Conservation (phyloP, 2,113 vertebrate genomes). For the Nannobrachium achirus region DNA sequence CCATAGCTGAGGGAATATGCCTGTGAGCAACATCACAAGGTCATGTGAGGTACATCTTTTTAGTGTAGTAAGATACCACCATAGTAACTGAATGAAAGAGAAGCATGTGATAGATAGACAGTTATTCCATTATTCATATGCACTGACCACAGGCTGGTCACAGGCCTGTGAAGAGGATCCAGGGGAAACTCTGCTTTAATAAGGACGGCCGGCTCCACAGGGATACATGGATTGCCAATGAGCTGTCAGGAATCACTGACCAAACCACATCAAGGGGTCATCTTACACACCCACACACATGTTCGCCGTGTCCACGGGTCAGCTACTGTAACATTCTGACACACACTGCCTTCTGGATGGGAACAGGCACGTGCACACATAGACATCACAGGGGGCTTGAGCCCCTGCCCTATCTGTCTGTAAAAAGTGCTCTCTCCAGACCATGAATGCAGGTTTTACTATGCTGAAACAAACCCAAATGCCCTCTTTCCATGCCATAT, state of each 20-base stretch:
- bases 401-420: no score
- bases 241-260: conserved; percentile 27
- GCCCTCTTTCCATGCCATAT: no score
- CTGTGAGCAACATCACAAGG: not conserved
- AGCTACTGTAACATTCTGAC: not conserved
- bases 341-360: no score
- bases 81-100: not conserved
- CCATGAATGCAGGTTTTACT: no score
- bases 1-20: not conserved
- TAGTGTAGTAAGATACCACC: not conserved
- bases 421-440: no score
- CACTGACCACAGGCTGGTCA: conserved; percentile 6
- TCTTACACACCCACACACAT: conserved; percentile 12
- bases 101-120: not conserved
- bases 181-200: conserved; percentile 18
- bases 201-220: conserved; percentile 6
- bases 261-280: not conserved
- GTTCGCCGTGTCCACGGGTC: not conserved
- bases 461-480: no score
- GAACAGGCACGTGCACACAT: no score
- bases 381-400: no score
- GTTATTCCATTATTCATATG: conserved; percentile 27
- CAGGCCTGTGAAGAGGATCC: conserved; percentile 2
- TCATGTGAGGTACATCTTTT: not conserved
- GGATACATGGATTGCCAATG: conserved; percentile 3